Percentiles rank a stretch among this genome's conserved stretches.
Conservation (phyloP, 2,113 vertebrate genomes). For the Pterocles gutturalis region DNA sequence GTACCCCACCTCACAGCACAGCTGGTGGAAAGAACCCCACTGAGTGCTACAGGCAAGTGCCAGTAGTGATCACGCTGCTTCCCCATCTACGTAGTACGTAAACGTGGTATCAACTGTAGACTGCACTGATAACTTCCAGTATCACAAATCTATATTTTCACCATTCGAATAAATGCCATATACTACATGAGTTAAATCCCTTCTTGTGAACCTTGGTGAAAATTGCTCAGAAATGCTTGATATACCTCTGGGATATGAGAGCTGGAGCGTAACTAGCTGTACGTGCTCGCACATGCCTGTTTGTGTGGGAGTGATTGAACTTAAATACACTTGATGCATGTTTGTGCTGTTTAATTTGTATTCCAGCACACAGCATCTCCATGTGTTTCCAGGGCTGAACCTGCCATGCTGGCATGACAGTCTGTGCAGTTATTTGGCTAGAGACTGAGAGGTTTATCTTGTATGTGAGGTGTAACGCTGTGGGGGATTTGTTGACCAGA, state of each 20-base stretch:
- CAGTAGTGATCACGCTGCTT: accelerated
- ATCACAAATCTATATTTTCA: background rate
- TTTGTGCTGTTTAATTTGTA: background rate
- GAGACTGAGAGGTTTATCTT: background rate
- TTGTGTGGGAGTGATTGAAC: background rate
- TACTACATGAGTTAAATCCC: background rate
- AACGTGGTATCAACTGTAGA: background rate
- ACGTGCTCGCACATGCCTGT: background rate
- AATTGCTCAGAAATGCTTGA: background rate
- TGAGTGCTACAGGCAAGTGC: background rate
- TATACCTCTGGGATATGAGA: background rate
- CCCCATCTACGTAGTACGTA: no score
- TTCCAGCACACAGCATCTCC: background rate
- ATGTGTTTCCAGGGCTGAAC: background rate
- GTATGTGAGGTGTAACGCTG: background rate
- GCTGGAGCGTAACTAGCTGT: background rate
- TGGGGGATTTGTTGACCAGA: background rate
- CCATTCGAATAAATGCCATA: background rate
- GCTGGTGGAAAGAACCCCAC: background rate
- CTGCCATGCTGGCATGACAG: background rate
- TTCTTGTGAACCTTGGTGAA: background rate
- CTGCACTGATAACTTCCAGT: background rate
- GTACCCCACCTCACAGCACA: background rate
- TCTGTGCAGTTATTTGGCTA: background rate
- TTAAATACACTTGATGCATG: background rate